Base-by-base conservation (phyloP, 2,888 invertebrate genomes). In the Parthenolecanium corni region DNA sequence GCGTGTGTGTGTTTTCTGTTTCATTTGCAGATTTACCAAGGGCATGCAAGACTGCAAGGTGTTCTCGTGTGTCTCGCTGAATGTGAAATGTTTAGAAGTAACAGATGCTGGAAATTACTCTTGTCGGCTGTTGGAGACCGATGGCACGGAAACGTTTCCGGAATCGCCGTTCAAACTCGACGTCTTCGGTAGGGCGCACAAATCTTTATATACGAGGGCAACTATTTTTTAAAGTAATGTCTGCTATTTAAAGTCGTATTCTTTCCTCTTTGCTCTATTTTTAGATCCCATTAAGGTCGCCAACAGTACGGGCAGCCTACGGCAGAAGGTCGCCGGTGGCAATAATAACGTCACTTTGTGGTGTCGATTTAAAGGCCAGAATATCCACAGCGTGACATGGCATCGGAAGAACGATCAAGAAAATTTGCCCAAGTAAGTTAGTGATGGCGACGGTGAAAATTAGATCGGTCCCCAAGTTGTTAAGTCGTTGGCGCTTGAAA, bases 71-170 rank as follows among this genome's bases (percentile, higher is more conserved):
- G 42, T 38, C 25, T 53, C 38, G 44, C 53, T 69, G 36, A 54
- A 61, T 9, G 65, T 67, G 49, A 66, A 58, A 52, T 68, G 67
- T 66, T 66, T 65, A 18, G 65, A 65, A 23, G 62, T 67, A 21
- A 46, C 64, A 24, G 82, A 83, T 71, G 76, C 76, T 54, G 83
- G 82, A 23, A 78, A 78, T 69, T 83, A 82, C 69, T 77, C 78
- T 0, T 84, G 83, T 70, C 76, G 75, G 69, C 77, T 77, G 20
- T 69, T 71, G n/a, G 74, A 75, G 42, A 72, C 71, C 57, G 74
- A 75, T 56, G 74, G 73, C 54, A 70, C 70, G 62, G 64, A 68
- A 4, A 66, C 71, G 23, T 72, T 72, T 66, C 71, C 71, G 49
- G 21, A 31, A 9, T 21, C 47, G 31, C 9, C 1, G 24, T 69